These are phyloP conservation scores for Sceloporus tristichus DNA, from an alignment of 2,113 vertebrate species.

Conservation along the genomic window DNA sequence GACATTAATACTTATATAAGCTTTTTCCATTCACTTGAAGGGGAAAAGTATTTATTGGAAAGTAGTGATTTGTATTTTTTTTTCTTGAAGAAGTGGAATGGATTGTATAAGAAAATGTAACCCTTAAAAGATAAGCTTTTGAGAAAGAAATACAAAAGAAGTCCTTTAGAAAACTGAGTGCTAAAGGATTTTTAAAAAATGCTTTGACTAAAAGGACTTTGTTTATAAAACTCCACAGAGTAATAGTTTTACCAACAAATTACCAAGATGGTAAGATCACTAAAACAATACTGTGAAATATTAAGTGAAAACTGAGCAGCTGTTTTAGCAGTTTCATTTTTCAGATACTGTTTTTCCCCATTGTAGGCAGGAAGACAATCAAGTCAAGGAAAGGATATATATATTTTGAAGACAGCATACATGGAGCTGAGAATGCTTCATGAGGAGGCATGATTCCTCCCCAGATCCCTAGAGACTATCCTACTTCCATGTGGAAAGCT, in stretches of 20 bases:
- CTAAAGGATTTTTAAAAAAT: conserved; percentile 44
- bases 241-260: conserved; percentile 32
- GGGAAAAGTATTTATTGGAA: conserved; percentile 81
- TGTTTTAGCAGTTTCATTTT: conserved; percentile 34
- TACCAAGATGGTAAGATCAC: conserved; percentile 40
- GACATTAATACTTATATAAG: conserved; percentile 44
- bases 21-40: conserved; percentile 14
- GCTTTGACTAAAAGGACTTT: conserved; percentile 54
- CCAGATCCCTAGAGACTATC: not conserved
- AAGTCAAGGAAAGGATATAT: conserved; percentile 2
- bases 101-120: conserved; percentile 32
- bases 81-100: conserved; percentile 46
- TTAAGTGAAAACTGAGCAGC: conserved; percentile 45
- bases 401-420: not conserved
- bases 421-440: not conserved
- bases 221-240: conserved; percentile 48
- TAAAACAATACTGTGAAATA: conserved; percentile 44
- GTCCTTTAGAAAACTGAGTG: conserved; percentile 50
- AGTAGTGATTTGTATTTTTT: conserved; percentile 57
- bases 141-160: conserved; percentile 28
- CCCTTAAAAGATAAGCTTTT: conserved; percentile 44
- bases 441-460: not conserved
- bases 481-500: not conserved
- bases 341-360: not conserved
- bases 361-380: not conserved